Conservation (phyloP, 2,113 vertebrate genomes). For the Apaloderma vittatum region DNA sequence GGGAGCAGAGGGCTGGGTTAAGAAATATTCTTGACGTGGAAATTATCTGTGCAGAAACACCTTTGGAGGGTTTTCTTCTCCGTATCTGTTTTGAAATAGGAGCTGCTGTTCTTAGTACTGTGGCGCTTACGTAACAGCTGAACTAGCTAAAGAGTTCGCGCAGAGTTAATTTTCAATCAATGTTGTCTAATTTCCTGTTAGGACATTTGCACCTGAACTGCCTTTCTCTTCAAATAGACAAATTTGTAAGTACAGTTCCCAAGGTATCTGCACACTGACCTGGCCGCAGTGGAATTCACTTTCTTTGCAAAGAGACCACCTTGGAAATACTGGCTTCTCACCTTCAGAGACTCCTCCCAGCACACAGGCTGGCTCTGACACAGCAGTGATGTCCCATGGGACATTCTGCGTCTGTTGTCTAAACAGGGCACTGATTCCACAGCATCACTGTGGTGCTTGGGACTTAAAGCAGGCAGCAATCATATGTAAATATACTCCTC, state of each 20-base stretch:
- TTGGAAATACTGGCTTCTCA: neutral
- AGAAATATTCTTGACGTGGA: conserved; percentile 7
- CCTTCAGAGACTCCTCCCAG: neutral
- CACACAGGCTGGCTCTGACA: neutral
- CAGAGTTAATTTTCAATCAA: neutral
- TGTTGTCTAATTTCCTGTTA: neutral
- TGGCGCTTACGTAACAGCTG: neutral
- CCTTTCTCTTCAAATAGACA: neutral
- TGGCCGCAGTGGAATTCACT: neutral
- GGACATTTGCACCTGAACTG: neutral
- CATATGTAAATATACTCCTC: conserved; percentile 14
- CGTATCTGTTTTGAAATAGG: conserved; percentile 25
- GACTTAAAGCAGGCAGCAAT: neutral
- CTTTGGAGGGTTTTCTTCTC: conserved; percentile 30
- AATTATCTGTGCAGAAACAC: conserved; percentile 28
- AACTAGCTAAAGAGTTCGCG: neutral
- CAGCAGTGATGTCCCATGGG: neutral
- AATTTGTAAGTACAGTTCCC: neutral
- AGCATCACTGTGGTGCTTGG: neutral
- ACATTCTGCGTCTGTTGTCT: neutral
- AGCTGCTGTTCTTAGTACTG: neutral
- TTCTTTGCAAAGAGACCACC: neutral
- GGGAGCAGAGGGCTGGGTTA: neutral
- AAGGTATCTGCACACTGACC: neutral
- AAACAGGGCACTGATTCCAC: neutral